Base-by-base conservation (phyloP, 2,113 vertebrate genomes). In the Tychaedon coryphoeus region DNA sequence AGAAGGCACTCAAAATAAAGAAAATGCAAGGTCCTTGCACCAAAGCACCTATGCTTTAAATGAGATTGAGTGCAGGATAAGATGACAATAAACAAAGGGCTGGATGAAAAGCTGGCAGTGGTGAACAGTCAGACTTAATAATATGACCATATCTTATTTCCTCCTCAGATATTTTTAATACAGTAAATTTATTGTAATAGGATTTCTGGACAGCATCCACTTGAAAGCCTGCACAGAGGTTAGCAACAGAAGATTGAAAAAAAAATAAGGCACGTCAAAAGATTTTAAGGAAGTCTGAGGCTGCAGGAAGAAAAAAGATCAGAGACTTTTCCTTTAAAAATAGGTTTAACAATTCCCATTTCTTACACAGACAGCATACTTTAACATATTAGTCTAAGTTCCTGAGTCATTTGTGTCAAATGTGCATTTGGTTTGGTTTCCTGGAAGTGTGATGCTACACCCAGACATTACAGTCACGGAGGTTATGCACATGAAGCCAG, bases 141-240 rank as follows among this genome's bases (percentile, higher is more conserved):
- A 84, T 88, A 90, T 83, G 85, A 77, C 82, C 90, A 28, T 94
- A 96, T 96, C 93, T 96, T 96, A 90, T 96, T 96, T 97, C 96
- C 92, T 94, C 50, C 79, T 94, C 50, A 36, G 54, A 77, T 88
- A 45, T 93, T 96, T 96, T 93, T 81, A 88, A 96, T 97, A 94
- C 92, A 94, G 92, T 96, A 92, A 90, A 97, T 96, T 95, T 96
- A 96, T 95, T 93, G 95, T 95, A 96, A 96, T 95, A 94, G 93
- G 88, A 88, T 96, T 96, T 97, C 86, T 96, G 93, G 93, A 96
- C 82, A 94, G 72, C 82, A 95, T 96, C 94, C 95, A 96, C 86
- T 93, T 77, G 75, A 93, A 88, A 86, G 94, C 88, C 75, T 74
- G 67, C 2, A 9, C 51, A 45, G 79, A 77, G 76, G n/a, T 71